Conservation (phyloP, 37 sponge, comb jelly and placozoan species). For the Cladorhizidae sp. region DNA sequence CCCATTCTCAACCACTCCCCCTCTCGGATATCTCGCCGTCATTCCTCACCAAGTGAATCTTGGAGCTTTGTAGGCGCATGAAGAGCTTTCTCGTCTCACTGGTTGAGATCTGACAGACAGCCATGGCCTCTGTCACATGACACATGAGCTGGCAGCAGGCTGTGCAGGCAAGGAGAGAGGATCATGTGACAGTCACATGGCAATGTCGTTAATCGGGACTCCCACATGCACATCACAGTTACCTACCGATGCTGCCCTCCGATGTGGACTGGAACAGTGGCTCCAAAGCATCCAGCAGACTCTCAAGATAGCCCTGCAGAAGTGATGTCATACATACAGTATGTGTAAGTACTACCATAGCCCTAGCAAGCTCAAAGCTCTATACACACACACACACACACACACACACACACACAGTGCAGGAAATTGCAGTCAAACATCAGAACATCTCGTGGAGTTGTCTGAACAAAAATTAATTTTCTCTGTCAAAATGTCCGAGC, state of each 20-base stretch:
- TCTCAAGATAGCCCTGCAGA: conserved; percentile 42
- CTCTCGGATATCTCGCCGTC: not conserved
- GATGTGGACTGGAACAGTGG: conserved; percentile 36
- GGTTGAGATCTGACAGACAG: conserved; percentile 40
- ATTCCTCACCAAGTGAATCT: conserved; percentile 35
- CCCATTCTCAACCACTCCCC: too few species aligned
- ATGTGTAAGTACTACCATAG: too few species aligned
- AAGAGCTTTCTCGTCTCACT: conserved; percentile 62
- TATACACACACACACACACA: too few species aligned
- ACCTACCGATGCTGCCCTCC: conserved; percentile 61
- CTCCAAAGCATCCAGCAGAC: conserved; percentile 42
- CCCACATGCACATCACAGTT: not conserved
- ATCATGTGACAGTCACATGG: not conserved
- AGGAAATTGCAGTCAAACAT: too few species aligned
- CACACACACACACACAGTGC: too few species aligned
- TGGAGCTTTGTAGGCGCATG: conserved; percentile 31
- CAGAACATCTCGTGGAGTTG: too few species aligned
- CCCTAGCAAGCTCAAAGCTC: too few species aligned
- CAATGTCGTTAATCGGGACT: not conserved
- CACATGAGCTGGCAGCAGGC: conserved; percentile 58
- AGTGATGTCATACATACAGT: too few species aligned
- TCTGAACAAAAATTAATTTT: too few species aligned
- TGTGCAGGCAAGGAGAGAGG: not conserved
- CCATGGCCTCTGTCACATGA: conserved; percentile 51
- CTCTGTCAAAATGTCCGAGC: too few species aligned